phyloP scores from a whole-genome alignment of 1,140 invertebrate species.

The Diorhabda elongata region DNA sequence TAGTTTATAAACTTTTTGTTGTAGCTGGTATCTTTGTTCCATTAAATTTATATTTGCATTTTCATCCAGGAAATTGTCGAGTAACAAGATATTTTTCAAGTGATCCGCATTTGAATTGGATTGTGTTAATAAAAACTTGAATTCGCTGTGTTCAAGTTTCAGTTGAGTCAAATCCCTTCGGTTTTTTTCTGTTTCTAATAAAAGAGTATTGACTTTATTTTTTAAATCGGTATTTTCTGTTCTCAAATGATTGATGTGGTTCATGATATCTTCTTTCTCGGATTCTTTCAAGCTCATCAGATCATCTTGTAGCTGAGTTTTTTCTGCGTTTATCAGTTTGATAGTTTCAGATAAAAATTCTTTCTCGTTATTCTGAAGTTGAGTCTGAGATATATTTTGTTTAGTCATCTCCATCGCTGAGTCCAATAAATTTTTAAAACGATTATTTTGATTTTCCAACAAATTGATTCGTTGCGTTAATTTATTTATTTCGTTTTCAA shows the following conservation, averaged over 20 bases:
- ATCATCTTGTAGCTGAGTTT: slow-evolving; percentile 22
- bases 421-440: slow-evolving; percentile 25
- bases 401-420: slow-evolving; percentile 20
- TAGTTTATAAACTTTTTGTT: slow-evolving; percentile 25
- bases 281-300: slow-evolving; percentile 9
- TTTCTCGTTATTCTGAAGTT: slow-evolving; percentile 14
- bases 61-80: slow-evolving; percentile 20
- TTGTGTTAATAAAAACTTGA: slow-evolving; percentile 28
- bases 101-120: slow-evolving; percentile 24
- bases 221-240: slow-evolving; percentile 7
- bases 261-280: slow-evolving; percentile 5
- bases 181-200: slow-evolving; percentile 15
- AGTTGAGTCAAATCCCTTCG: slow-evolving; percentile 21
- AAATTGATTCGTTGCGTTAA: slow-evolving; percentile 18
- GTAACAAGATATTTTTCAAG: slow-evolving; percentile 24
- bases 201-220: slow-evolving; percentile 20
- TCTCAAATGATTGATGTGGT: slow-evolving; percentile 1
- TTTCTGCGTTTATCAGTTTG: slow-evolving; percentile 24
- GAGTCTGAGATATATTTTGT: slow-evolving; percentile 14
- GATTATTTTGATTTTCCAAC: slow-evolving; percentile 24
- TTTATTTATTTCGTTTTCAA: slow-evolving; percentile 28
- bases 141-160: slow-evolving; percentile 26
- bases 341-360: slow-evolving; percentile 22
- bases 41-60: slow-evolving; percentile 4
- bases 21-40: slow-evolving; percentile 21